phyloP scores from a whole-genome alignment of 2,888 invertebrate genomes.

The Nasonia oneida region DNA sequence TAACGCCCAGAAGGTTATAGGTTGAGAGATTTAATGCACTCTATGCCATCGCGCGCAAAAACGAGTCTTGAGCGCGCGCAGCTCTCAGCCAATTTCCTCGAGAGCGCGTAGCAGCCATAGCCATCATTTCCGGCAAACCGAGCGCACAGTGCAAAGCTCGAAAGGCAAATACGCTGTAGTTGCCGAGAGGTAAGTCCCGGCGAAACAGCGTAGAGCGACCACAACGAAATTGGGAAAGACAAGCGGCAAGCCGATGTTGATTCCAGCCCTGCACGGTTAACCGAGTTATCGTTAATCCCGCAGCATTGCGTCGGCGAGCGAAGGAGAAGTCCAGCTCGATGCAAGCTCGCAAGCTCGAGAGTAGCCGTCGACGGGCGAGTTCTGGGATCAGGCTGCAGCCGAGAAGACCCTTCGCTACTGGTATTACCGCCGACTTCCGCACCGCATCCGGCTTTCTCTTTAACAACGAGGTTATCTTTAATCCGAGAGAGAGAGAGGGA shows the following conservation, averaged over 20 bases:
- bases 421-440: slow-evolving; percentile 15
- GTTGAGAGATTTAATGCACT: no score
- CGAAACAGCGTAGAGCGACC: neutral
- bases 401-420: neutral
- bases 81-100: neutral
- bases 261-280: slow-evolving; percentile 55
- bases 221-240: slow-evolving; percentile 56
- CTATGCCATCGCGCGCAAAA: no score
- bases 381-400: neutral
- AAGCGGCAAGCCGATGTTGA: slow-evolving; percentile 56
- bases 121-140: no score
- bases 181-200: neutral
- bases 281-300: slow-evolving; percentile 64
- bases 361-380: neutral
- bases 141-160: neutral
- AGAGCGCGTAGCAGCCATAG: neutral
- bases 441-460: slow-evolving; percentile 50
- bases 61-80: no score
- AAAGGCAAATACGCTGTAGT: slow-evolving; percentile 14
- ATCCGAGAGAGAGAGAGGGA: slow-evolving; percentile 43
- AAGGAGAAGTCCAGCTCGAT: neutral
- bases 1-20: no score
- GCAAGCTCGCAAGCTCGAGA: neutral
- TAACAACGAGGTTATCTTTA: slow-evolving; percentile 69
- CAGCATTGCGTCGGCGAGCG: neutral